These are phyloP conservation scores for Tenebrio molitor DNA, from an alignment of 1,140 invertebrate genomes.

Conservation along the genomic window DNA sequence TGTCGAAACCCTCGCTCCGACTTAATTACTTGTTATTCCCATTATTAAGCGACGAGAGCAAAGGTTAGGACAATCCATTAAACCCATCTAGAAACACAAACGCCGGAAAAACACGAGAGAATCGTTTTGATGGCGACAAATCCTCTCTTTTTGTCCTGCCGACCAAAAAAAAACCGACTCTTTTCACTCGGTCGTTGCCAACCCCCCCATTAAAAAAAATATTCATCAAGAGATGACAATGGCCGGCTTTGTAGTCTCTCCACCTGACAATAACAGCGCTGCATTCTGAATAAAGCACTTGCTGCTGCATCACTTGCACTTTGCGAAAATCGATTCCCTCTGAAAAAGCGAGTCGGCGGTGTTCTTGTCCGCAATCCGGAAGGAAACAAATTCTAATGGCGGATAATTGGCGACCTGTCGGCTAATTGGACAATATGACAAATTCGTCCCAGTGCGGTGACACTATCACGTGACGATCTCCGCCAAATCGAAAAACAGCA, in stretches of 20 bases:
- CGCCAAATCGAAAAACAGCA: no score
- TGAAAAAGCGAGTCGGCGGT: no score
- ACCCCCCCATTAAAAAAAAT: conserved; percentile 22
- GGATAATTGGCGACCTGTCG: conserved; percentile 38
- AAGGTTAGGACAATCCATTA: neutral
- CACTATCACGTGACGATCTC: no score
- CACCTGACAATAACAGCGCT: conserved; percentile 54
- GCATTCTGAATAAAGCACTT: conserved; percentile 50
- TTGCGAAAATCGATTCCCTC: conserved; percentile 33
- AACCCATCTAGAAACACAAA: no score
- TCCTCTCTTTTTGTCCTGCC: no score
- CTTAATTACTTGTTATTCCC: neutral
- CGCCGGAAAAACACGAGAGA: no score
- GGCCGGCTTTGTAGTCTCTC: conserved; percentile 54
- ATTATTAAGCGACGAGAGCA: no score
- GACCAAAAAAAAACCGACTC: neutral
- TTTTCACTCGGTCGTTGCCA: neutral
- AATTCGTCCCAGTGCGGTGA: no score
- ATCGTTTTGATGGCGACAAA: no score
- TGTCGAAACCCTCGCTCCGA: neutral
- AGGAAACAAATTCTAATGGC: conserved; percentile 25
- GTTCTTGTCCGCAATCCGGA: neutral
- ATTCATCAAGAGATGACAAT: conserved; percentile 58
- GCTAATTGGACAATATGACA: conserved; percentile 40
- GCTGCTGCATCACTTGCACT: conserved; percentile 21